Base-by-base conservation (phyloP, 1,140 invertebrate genomes). In the Uloborus diversus region DNA sequence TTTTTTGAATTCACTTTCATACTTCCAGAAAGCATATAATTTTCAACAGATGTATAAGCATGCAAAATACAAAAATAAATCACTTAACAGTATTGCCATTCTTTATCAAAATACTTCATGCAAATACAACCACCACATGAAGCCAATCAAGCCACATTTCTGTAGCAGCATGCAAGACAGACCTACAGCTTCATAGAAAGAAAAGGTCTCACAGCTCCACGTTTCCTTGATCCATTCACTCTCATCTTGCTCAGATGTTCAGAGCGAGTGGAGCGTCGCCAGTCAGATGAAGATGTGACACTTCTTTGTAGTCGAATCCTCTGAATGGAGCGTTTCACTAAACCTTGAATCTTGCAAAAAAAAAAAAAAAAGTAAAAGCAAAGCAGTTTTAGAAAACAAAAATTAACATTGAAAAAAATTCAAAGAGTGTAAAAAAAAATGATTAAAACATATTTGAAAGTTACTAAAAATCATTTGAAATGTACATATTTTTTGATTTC, bases 151-250 rank as follows among this genome's bases (percentile, higher is more conserved):
- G n/a, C n/a, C n/a, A n/a, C n/a, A n/a, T n/a, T n/a, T n/a, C n/a
- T n/a, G n/a, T n/a, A n/a, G n/a, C n/a, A n/a, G n/a, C n/a, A n/a
- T n/a, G n/a, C n/a, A n/a, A n/a, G n/a, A n/a, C 49, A 53, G 37
- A 66, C 75, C n/a, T 79, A 79, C 75, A 68, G 64, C 20, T 49
- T 42, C 28, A 68, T 28, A 68, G 68, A 68, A 57, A 79, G 64
- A 79, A 68, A 69, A 33, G 75, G 75, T 30, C 64, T 66, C 75
- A 69, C 64, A 68, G 75, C 75, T 68, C 75, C 65, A 4, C 53
- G 51, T 61, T 56, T 68, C 3, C 65, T 20, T 20, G 47, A 11
- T 17, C 33, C 53, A 14, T 5, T 13, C 2, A 35, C 27, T 11
- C 59, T 27, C 33, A 79, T 57, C 64, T 61, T 79, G 65, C 35